Evolutionary conservation across 2,888 invertebrate genomes (phyloP), one percentile per base, ranked within the genome.

Genomic region (Sceliomorpha sp.): DNA sequence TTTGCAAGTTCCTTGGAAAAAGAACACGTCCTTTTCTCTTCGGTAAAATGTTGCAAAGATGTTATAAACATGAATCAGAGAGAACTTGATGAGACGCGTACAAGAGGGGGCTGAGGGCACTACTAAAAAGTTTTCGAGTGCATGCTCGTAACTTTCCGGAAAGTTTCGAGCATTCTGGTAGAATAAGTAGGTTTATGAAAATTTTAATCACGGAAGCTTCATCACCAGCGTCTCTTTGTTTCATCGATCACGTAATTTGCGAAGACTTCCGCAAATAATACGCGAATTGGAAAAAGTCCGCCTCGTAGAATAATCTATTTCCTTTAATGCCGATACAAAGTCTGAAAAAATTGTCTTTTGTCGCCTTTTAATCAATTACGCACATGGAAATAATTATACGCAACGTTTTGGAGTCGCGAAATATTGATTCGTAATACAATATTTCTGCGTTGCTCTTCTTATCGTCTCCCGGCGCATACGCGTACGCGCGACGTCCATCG

Each of bases 191-290:
- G 42, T 67, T 51, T 60, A 67, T 67, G 60, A 67, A 67, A 53
- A 60, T 67, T 67, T 67, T 67, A 67, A 67, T 67, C 59, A 67
- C 42, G 44, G 12, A 58, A 66, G 39, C 45, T 58, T 58, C 66
- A 66, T 66, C 34, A 40, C 36, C 6, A 13, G 2, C 2, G 24
- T 20, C 40, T 34, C 31, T 29, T 34, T 42, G 36, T 53, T 59
- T 29, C 29, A 67, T 67, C 39, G 47, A 64, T 56, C 48, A 27
- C 32, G 14, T 32, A 64, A 51, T 64, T 37, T 20, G 37, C 14
- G 26, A 20, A 32, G 24, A 42, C 34, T 39, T 36, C 44, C 2
- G 6, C 13, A 34, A 63, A 14, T n/a, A 29, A 63, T 37, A 48
- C 7, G 48, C 14, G 55, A 48, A 63, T 63, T 48, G 39, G 3